Evolutionary conservation across 2,797 vertebrate species (phyloP).

Genomic region (Gallinago nigripennis): DNA sequence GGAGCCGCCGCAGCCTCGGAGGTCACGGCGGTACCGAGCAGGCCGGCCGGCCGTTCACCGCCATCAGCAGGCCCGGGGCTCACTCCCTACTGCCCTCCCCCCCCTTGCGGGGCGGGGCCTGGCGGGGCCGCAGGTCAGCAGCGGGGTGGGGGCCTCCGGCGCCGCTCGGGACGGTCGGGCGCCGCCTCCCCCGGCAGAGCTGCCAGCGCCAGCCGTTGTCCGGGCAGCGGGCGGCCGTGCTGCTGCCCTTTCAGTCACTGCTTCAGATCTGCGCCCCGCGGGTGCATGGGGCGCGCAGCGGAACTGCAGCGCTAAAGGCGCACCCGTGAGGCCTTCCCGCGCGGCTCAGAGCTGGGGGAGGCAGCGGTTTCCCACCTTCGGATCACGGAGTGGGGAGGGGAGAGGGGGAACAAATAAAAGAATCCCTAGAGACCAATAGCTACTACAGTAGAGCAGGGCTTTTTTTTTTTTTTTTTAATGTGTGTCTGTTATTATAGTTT

Average conservation of each 20-base stretch:
- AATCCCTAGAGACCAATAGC: rapidly evolving
- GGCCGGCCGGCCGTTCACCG: background rate
- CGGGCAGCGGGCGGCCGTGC: background rate
- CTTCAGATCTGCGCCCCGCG: background rate
- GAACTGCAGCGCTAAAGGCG: background rate
- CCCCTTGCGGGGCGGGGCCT: background rate
- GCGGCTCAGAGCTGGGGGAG: background rate
- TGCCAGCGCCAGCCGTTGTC: background rate
- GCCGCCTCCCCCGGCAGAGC: background rate
- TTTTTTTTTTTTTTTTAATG: background rate
- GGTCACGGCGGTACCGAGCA: slow-evolving; percentile 28
- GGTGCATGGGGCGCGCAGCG: background rate
- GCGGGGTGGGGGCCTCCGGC: background rate
- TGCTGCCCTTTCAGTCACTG: background rate
- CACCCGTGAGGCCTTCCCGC: background rate
- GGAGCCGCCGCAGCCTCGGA: background rate
- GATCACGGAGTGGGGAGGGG: rapidly evolving
- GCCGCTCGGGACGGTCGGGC: background rate
- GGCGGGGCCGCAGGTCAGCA: background rate
- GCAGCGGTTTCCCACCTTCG: background rate
- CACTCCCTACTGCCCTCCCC: background rate
- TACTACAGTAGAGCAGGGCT: background rate
- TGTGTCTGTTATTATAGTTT: rapidly evolving
- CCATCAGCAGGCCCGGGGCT: slow-evolving; percentile 56
- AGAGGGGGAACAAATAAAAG: too few relatives aligned